Evolutionary conservation across 1,140 invertebrate genomes (phyloP).

Genomic region (Drosophila fuyamai): DNA sequence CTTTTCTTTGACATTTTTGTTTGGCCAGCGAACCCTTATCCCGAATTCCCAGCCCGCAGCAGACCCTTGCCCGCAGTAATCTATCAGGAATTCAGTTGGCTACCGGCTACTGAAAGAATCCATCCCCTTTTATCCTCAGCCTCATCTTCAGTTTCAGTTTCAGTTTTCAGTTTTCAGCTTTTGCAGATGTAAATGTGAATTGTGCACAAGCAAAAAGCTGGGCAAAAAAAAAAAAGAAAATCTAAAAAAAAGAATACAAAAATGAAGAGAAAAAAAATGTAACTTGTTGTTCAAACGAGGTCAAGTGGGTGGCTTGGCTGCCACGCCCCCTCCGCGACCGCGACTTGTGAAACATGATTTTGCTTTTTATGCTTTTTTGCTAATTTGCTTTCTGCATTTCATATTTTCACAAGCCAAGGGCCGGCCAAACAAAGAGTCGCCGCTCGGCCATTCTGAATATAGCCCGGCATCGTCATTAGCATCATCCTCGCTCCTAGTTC

Average conservation of each 20-base stretch:
- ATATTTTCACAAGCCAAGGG: conserved; percentile 65
- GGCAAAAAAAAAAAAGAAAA: not conserved
- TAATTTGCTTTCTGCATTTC: conserved; percentile 77
- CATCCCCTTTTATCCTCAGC: conserved; percentile 38
- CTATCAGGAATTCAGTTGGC: conserved; percentile 38
- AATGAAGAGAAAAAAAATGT: conserved; percentile 47
- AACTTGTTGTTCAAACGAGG: conserved; percentile 76
- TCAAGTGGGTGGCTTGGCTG: conserved; percentile 69
- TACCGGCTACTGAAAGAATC: conserved; percentile 30
- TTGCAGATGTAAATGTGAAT: conserved; percentile 40
- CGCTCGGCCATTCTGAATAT: conserved; percentile 18
- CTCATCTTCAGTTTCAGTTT: conserved; percentile 37
- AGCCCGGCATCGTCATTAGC: conserved; percentile 29
- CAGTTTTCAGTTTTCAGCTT: not conserved
- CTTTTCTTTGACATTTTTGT: conserved; percentile 24
- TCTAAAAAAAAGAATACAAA: conserved; percentile 5
- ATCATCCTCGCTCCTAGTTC: not conserved
- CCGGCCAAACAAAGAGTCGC: conserved; percentile 37
- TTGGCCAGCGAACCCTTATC: conserved; percentile 15
- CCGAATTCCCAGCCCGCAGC: conserved; percentile 9
- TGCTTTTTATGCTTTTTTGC: conserved; percentile 77
- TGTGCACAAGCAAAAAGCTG: conserved; percentile 8
- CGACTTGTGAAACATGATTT: conserved; percentile 81
- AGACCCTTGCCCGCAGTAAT: conserved; percentile 9
- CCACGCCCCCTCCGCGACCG: conserved; percentile 27